phyloP scores from a whole-genome alignment of 2,888 invertebrate species.

The Mongoloraphidia duomilia region DNA sequence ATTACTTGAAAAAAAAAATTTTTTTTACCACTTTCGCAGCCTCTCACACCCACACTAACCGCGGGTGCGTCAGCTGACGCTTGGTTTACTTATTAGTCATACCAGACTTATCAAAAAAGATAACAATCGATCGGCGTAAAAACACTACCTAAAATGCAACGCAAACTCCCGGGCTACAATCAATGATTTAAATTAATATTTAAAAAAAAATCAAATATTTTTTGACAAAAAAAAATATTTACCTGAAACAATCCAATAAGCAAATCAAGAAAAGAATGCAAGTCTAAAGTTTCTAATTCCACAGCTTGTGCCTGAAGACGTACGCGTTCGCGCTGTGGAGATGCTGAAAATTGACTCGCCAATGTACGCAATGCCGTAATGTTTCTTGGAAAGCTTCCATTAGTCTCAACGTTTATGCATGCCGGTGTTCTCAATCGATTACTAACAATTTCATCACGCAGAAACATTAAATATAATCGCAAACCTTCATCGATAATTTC shows the following conservation, averaged over 20 bases:
- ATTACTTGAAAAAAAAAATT: too few species aligned
- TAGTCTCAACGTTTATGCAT: not conserved
- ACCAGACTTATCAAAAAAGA: too few species aligned
- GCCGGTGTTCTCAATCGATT: slow-evolving; percentile 1
- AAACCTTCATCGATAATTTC: slow-evolving; percentile 5
- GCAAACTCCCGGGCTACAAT: too few species aligned
- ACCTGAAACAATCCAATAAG: slow-evolving; percentile 43
- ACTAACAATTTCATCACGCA: slow-evolving; percentile 3
- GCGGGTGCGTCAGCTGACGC: too few species aligned
- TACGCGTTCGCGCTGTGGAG: slow-evolving; percentile 35
- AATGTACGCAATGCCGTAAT: not conserved
- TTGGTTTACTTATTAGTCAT: too few species aligned
- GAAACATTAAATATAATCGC: slow-evolving; percentile 2
- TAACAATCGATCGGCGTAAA: too few species aligned
- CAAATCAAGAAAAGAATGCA: slow-evolving; percentile 39
- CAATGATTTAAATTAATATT: not conserved
- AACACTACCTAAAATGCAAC: too few species aligned
- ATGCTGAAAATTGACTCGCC: slow-evolving; percentile 30
- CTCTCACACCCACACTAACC: too few species aligned
- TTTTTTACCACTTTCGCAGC: too few species aligned
- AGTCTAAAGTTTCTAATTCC: slow-evolving; percentile 35
- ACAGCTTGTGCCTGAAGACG: slow-evolving; percentile 36
- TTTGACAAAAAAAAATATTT: slow-evolving; percentile 23
- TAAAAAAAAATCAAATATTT: not conserved
- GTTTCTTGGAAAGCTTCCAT: slow-evolving; percentile 2